Base-by-base conservation (phyloP, 2,797 vertebrate species). In the Scleropages formosus region DNA sequence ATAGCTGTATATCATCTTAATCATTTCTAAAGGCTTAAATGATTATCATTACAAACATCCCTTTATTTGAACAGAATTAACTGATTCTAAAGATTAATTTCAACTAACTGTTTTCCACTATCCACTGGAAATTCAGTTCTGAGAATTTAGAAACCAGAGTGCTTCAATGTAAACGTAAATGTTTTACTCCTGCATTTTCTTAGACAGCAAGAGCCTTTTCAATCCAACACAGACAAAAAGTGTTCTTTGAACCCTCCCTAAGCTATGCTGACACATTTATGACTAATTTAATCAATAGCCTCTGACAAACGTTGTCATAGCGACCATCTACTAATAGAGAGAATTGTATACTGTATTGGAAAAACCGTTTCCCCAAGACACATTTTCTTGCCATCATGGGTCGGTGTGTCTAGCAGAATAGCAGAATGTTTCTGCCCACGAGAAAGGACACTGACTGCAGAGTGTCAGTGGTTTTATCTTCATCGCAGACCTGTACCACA, bases 261-360 rank as follows among this genome's bases (percentile, higher is more conserved):
- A 70, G 68, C 68, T 70, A 70, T 56, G 68, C 68, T 70, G 68
- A 70, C 68, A 70, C 68, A 70, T 83, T 85, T 79, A 84, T 86
- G 85, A 73, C 82, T 85, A 89, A 90, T 89, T 82, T 87, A 87
- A 87, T 88, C 79, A 87, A 76, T 26, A 72, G 80, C 83, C 79
- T 85, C 82, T 80, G 86, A 87, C 84, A 85, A 89, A 88, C 84
- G 88, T 87, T 85, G 84, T 86, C 84, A 89, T 87, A 85, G 85
- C 0, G 85, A 90, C 87, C 82, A 87, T 87, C 88, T 88, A 86
- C 83, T 79, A 88, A 89, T 88, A 85, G 88, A 87, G 82, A 82
- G 80, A 83, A 67, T 80, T 88, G 89, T 70, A 49, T 70, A 70
- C 70, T 70, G 68, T 70, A 70, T 70, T 70, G 68, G 68, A 70